Percentiles rank a stretch among this genome's conserved stretches.
Evolutionary conservation across 2,888 invertebrate genomes (phyloP).

Genomic region (Odontocolon sp.): DNA sequence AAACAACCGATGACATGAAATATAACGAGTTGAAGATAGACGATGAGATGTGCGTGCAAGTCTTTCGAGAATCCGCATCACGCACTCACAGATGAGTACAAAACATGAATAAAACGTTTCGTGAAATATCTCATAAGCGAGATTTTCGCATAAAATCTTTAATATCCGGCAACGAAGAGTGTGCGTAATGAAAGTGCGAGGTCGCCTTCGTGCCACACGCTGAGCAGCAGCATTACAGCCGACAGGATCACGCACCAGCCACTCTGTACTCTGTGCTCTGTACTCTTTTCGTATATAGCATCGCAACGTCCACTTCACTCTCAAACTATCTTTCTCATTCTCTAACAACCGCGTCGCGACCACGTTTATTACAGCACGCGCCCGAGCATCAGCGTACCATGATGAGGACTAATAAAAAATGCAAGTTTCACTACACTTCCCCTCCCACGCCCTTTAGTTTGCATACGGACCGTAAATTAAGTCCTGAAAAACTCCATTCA

Average conservation of each 20-base stretch:
- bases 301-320: too few species aligned
- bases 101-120: conserved; percentile 45
- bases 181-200: conserved; percentile 55
- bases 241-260: conserved; percentile 1
- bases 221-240: conserved; percentile 19
- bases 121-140: conserved; percentile 50
- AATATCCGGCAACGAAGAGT: conserved; percentile 62
- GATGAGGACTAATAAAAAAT: conserved; percentile 20
- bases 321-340: conserved; percentile 15
- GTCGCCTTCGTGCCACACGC: conserved; percentile 26
- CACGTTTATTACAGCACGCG: conserved; percentile 31
- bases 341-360: conserved; percentile 17
- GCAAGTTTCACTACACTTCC: neutral
- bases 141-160: conserved; percentile 61
- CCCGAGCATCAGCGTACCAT: neutral
- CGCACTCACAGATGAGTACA: conserved; percentile 32
- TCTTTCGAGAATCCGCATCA: conserved; percentile 17
- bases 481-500: conserved; percentile 27
- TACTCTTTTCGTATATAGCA: too few species aligned
- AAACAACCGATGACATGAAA: conserved; percentile 20
- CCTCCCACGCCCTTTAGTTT: neutral
- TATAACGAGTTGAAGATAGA: conserved; percentile 27
- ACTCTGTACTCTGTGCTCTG: neutral
- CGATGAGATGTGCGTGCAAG: conserved; percentile 26
- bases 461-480: conserved; percentile 28